A percentile compares a stretch with the other conserved stretches of the same genome.
These are phyloP conservation scores for Trinorchestia longiramus DNA, from an alignment of 1,140 invertebrate species.

Conservation along the genomic window DNA sequence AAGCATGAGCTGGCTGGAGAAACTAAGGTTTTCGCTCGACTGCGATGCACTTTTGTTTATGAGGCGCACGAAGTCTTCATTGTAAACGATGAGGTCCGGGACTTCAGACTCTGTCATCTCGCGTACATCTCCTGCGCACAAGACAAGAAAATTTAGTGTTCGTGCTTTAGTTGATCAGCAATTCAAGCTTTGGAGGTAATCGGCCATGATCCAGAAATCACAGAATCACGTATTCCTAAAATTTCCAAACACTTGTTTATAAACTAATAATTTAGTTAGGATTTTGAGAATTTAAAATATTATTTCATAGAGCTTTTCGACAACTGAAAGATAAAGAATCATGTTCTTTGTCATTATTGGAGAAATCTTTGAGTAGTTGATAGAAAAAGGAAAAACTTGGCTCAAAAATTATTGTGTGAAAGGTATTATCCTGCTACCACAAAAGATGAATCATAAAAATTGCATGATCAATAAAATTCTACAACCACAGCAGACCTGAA, in stretches of 20 bases:
- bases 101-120: neutral
- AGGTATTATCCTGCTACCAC: no score
- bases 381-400: no score
- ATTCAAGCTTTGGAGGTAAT: neutral
- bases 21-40: neutral
- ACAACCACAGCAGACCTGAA: no score
- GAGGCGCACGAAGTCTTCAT: neutral
- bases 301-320: neutral
- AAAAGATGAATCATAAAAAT: no score
- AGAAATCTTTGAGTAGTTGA: no score
- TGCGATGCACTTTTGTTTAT: neutral
- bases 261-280: no score
- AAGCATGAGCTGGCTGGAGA: neutral
- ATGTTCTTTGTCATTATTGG: neutral
- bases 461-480: no score
- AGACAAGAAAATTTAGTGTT: neutral
- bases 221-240: no score
- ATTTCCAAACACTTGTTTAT: no score
- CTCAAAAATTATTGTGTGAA: no score
- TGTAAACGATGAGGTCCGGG: constrained; percentile 13
- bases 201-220: no score
- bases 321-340: neutral
- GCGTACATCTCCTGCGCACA: neutral
- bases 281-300: no score
- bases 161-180: neutral